Conservation (phyloP, 2,113 vertebrate species). For the Dicerorhinus sumatrensis region DNA sequence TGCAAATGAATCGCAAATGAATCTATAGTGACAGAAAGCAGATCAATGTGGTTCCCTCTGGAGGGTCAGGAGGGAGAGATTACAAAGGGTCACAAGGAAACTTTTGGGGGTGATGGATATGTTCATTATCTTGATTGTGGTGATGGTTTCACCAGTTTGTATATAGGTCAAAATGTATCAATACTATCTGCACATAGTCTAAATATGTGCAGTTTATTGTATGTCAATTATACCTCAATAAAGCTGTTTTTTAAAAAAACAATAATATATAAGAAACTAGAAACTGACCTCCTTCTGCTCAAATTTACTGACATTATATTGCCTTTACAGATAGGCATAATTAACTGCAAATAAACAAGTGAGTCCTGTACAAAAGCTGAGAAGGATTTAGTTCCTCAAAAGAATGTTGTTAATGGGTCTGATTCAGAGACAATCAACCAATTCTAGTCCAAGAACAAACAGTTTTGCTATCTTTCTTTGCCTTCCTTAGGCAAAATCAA, state of each 20-base stretch:
- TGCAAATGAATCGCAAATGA: background rate
- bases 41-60: background rate
- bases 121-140: background rate
- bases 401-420: background rate
- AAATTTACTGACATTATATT: background rate
- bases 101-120: background rate
- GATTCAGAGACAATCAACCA: background rate
- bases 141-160: background rate
- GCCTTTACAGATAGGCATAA: background rate
- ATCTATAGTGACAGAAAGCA: background rate
- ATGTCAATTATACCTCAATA: background rate
- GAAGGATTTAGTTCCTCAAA: background rate
- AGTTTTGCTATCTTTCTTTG: slow-evolving; percentile 1
- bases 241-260: background rate
- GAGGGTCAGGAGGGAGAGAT: background rate
- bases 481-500: slow-evolving; percentile 42
- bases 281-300: background rate
- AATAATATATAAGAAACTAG: background rate
- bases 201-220: background rate
- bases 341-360: background rate
- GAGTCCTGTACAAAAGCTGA: background rate
- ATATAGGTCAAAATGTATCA: background rate
- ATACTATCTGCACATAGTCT: background rate
- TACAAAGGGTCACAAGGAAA: background rate
- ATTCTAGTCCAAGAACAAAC: background rate